Evolutionary conservation across 2,888 invertebrate species (phyloP), one percentile per base, ranked within the genome.

Genomic region (Bugulina stolonifera): DNA sequence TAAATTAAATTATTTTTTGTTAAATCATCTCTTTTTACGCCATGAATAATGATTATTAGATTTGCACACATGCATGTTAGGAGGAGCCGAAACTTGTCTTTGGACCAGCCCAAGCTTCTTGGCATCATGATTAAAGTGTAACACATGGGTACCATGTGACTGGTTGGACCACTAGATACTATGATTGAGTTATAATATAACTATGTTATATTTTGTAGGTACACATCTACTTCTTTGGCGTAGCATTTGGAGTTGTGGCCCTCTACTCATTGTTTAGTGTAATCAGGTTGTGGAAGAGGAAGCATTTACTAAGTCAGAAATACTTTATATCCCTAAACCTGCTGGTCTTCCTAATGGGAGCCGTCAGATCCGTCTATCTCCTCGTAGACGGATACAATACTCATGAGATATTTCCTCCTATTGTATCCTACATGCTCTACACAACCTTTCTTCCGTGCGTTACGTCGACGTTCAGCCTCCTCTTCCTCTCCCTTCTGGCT

Each of bases 371-470:
- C 25, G 91, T 93, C 78, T 94, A 93, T 81, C 88, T 95, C 77
- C 91, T 93, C 78, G 92, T 93, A 81, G 95, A 95, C 85, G 93
- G 93, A 0, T 95, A 95, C 82, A 94, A 94, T 81, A 89, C 92
- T n/a, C 90, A 90, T 74, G 89, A 89, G 74, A 91, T 91, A 0
- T 88, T 94, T 81, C 92, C 91, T 73, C 84, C 91, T 74, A 90
- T 79, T 18, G 55, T 93, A 43, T 92, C 93, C 72, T 91, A 92
- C 80, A 89, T 94, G 71, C 85, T 94, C 54, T 89, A 93, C 75
- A 92, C 93, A 81, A 88, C 93, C 73, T 93, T 93, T 0, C 90
- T 93, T 75, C 94, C 94, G 75, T 89, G 94, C 79, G 85, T 95
- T 52, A 92, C 93, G 27, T 90, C 93, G n/a, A 91, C 93, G 0